Percentiles rank a stretch among this genome's conserved stretches.
Evolutionary conservation across 1,140 invertebrate genomes (phyloP).

Genomic region (Ooceraea biroi): DNA sequence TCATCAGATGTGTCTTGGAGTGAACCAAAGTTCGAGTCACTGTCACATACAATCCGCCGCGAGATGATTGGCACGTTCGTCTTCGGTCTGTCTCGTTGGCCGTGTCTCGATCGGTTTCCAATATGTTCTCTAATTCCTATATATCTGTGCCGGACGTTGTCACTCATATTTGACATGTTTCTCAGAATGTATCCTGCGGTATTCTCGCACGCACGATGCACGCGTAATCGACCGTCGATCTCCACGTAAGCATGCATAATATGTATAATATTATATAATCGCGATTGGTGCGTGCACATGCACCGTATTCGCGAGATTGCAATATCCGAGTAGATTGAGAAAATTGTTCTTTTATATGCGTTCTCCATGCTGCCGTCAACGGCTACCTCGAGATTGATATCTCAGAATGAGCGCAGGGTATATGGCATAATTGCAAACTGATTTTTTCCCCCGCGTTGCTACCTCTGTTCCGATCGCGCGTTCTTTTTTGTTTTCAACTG

Average conservation of each 20-base stretch:
- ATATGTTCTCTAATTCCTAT: conserved; percentile 61
- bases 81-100: conserved; percentile 61
- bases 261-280: background rate
- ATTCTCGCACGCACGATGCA: conserved; percentile 53
- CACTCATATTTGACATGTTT: conserved; percentile 66
- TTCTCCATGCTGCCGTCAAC: background rate
- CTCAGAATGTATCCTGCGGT: conserved; percentile 50
- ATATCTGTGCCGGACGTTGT: conserved; percentile 65
- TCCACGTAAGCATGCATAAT: background rate
- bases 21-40: background rate
- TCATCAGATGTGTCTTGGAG: conserved; percentile 2
- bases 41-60: conserved; percentile 51
- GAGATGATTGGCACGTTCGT: conserved; percentile 67
- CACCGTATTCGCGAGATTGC: background rate
- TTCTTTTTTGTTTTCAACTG: conserved; percentile 25
- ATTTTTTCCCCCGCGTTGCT: too few relatives aligned
- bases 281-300: background rate
- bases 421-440: too few relatives aligned
- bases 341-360: conserved; percentile 1
- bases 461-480: conserved; percentile 23
- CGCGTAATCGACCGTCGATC: conserved; percentile 35
- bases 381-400: background rate
- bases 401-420: too few relatives aligned
- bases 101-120: conserved; percentile 59
- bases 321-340: background rate